Evolutionary conservation across 2,888 invertebrate species (phyloP).

Genomic region (Meteorus cinctellus): DNA sequence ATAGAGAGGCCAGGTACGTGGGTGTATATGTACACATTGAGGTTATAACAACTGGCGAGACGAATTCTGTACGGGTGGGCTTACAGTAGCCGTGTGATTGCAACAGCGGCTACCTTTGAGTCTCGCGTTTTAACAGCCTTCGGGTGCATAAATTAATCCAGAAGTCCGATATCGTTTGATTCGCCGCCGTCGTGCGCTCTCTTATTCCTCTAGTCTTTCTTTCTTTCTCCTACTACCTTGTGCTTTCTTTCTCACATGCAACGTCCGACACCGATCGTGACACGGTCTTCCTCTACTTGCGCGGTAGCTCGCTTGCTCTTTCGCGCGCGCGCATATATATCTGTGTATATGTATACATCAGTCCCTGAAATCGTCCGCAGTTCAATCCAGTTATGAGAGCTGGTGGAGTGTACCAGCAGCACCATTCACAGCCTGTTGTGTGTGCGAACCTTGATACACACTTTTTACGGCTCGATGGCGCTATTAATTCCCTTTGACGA

Average conservation of each 20-base stretch:
- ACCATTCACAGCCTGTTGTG: conserved; percentile 29
- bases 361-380: conserved; percentile 14
- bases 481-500: conserved; percentile 66
- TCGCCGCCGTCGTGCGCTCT: conserved; percentile 63
- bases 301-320: background rate
- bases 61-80: conserved; percentile 66
- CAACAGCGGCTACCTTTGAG: conserved; percentile 68
- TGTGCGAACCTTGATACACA: conserved; percentile 56
- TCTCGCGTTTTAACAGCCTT: conserved; percentile 72
- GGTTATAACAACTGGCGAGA: conserved; percentile 55
- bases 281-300: conserved; percentile 28
- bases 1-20: conserved; percentile 32
- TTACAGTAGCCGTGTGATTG: conserved; percentile 67
- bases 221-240: conserved; percentile 22
- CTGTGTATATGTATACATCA: background rate
- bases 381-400: conserved; percentile 7
- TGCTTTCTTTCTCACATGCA: conserved; percentile 18
- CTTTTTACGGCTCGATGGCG: conserved; percentile 64
- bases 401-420: conserved; percentile 9
- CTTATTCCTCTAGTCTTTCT: conserved; percentile 49
- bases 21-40: conserved; percentile 32
- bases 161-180: conserved; percentile 73
- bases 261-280: conserved; percentile 39
- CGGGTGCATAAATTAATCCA: conserved; percentile 72
- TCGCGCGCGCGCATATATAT: background rate